Percentiles rank a stretch among this genome's conserved stretches.
phyloP scores from a whole-genome alignment of 2,797 vertebrate species.

The Distichodus sexfasciatus region DNA sequence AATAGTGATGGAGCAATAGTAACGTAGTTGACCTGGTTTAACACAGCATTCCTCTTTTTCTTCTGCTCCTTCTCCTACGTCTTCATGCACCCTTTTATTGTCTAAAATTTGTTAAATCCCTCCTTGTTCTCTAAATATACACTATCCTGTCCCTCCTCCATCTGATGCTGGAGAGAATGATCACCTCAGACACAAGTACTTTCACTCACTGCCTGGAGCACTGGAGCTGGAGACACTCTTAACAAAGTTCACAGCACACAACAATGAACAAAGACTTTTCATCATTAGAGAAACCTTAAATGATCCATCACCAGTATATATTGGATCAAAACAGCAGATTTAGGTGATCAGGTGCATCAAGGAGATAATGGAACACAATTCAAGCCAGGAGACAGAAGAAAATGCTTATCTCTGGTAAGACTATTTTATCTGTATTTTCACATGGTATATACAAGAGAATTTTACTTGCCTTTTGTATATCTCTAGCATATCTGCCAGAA shows the following conservation, averaged over 20 bases:
- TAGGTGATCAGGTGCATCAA: background rate
- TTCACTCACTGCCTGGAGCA: constrained; percentile 5
- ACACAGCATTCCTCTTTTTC: no score
- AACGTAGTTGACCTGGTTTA: no score
- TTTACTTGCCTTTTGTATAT: no score
- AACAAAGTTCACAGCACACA: constrained; percentile 12
- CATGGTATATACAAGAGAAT: no score
- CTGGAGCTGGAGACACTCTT: constrained; percentile 8
- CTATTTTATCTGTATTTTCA: background rate
- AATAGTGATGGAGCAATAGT: no score
- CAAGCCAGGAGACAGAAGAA: constrained; percentile 52
- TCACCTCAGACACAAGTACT: constrained; percentile 27
- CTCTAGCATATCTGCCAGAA: background rate
- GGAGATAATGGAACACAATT: constrained; percentile 51
- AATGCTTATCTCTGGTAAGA: constrained; percentile 61
- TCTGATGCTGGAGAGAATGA: constrained; percentile 19
- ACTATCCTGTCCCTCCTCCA: constrained; percentile 38
- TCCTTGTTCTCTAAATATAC: constrained; percentile 26
- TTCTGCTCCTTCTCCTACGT: background rate
- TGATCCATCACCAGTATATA: constrained; percentile 9
- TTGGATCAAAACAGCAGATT: background rate
- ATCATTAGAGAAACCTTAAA: background rate
- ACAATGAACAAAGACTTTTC: constrained; percentile 8
- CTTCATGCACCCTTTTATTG: background rate
- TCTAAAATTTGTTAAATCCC: constrained; percentile 1